phyloP scores from a whole-genome alignment of 2,113 vertebrate genomes.

The Eolophus roseicapilla region DNA sequence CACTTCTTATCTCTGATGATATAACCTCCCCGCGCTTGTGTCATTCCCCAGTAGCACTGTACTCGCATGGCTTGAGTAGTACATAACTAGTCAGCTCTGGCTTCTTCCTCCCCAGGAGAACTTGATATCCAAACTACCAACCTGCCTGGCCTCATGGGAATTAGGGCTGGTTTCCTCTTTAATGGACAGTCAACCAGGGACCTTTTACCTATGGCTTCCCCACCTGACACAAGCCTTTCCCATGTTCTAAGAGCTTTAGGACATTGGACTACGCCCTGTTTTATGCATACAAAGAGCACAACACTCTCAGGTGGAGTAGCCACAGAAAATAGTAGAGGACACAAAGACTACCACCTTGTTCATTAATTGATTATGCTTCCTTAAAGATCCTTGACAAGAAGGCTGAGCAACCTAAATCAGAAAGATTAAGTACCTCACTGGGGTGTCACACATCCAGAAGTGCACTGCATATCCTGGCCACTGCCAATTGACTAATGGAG shows the following conservation, averaged over 20 bases:
- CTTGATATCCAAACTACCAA: not conserved
- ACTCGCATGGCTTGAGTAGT: not conserved
- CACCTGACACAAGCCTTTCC: not conserved
- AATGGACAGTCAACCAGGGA: not conserved
- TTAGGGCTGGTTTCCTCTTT: not conserved
- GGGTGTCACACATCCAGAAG: not conserved
- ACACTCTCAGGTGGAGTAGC: not conserved
- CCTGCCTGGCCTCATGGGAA: not conserved
- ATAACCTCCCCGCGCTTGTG: not conserved
- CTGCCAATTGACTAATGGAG: not conserved
- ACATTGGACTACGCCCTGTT: not conserved
- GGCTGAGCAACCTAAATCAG: not conserved
- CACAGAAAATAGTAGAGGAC: not conserved
- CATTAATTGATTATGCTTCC: not conserved
- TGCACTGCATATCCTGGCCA: not conserved
- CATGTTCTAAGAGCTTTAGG: not conserved
- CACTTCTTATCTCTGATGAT: not conserved
- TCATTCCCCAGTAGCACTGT: rapidly evolving
- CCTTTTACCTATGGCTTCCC: not conserved
- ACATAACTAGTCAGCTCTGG: not conserved
- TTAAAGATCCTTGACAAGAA: not conserved
- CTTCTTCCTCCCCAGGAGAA: not conserved
- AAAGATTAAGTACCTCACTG: not conserved
- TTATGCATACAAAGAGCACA: rapidly evolving
- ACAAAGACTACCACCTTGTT: not conserved